phyloP scores from a whole-genome alignment of 2,113 vertebrate species.

The Raphicerus campestris region DNA sequence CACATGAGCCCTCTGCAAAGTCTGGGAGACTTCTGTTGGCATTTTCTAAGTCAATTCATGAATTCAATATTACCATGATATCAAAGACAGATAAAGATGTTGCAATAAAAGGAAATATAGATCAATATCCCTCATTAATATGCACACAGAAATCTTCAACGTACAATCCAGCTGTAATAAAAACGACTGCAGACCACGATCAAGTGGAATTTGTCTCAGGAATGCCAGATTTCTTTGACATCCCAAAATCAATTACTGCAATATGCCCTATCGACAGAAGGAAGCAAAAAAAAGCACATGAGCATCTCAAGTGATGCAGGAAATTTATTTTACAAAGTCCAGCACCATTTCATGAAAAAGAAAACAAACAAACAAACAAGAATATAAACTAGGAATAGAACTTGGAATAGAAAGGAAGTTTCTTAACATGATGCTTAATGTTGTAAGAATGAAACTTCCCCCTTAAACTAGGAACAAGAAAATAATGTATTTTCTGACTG shows the following conservation, averaged over 20 bases:
- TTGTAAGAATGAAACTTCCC: not conserved
- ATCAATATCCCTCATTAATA: not conserved
- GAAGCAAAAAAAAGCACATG: not conserved
- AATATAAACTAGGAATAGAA: not conserved
- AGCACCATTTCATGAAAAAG: not conserved
- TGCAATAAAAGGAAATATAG: not conserved
- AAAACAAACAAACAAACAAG: not conserved
- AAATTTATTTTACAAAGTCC: not conserved
- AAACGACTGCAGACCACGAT: not conserved
- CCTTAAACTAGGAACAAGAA: not conserved
- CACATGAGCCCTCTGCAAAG: not conserved
- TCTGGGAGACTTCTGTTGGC: not conserved
- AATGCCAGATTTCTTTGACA: not conserved
- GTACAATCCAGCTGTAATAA: not conserved
- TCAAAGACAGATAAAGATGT: not conserved
- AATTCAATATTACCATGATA: not conserved
- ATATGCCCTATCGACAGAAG: not conserved
- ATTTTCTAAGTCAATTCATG: not conserved
- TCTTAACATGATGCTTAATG: not conserved
- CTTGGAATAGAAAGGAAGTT: not conserved
- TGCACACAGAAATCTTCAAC: not conserved
- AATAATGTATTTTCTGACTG: not conserved
- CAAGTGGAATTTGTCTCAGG: not conserved
- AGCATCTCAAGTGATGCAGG: not conserved
- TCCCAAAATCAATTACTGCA: not conserved